Conservation (phyloP, 2,113 vertebrate genomes). For the Sinocyclocheilus rhinocerous region DNA sequence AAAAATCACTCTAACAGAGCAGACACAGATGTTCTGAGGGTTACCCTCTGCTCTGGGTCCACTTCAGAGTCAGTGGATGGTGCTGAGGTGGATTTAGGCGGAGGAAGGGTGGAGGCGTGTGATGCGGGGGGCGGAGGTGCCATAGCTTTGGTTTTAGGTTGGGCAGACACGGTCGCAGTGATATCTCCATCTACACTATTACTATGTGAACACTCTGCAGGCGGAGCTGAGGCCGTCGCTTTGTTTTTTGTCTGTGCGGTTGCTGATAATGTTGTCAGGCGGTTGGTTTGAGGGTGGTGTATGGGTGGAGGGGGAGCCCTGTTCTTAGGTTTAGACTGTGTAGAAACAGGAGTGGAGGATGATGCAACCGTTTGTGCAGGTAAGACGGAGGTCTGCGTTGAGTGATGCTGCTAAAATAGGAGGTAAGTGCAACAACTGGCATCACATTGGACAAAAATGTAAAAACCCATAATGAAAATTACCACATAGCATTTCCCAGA, state of each 20-base stretch:
- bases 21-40: conserved; percentile 52
- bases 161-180: background rate
- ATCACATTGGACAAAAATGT: background rate
- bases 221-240: conserved; percentile 26
- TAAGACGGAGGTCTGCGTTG: conserved; percentile 58
- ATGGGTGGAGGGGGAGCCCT: conserved; percentile 59
- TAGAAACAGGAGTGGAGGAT: conserved; percentile 36
- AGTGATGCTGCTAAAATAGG: conserved; percentile 54
- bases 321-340: conserved; percentile 64
- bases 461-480: background rate
- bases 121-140: conserved; percentile 39
- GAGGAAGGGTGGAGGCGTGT: background rate
- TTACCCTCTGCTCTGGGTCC: conserved; percentile 73
- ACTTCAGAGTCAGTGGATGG: conserved; percentile 56
- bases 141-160: conserved; percentile 45
- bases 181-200: background rate
- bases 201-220: conserved; percentile 11
- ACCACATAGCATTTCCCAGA: background rate
- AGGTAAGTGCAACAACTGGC: conserved; percentile 1
- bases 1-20: conserved; percentile 35
- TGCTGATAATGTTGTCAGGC: background rate
- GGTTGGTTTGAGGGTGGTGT: conserved; percentile 27
- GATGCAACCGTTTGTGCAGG: conserved; percentile 29
- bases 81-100: conserved; percentile 43
- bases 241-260: conserved; percentile 36